A percentile compares a stretch with the other conserved stretches of the same genome.
Evolutionary conservation across 2,888 invertebrate species (phyloP).

Genomic region (Calameuta pallipes): DNA sequence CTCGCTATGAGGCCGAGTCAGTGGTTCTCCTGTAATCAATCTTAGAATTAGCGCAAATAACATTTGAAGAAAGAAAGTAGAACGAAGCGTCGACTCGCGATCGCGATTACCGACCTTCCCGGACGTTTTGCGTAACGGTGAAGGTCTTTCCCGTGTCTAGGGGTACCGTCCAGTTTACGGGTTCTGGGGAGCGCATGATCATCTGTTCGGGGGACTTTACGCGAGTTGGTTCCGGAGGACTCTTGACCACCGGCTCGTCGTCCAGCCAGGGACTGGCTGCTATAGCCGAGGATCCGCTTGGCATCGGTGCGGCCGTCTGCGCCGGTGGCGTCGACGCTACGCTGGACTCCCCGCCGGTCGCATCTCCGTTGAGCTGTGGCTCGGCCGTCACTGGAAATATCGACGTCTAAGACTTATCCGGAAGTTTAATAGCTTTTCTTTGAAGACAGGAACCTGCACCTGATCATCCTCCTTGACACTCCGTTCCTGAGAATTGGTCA

Average conservation of each 20-base stretch:
- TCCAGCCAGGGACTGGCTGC: slow-evolving; percentile 64
- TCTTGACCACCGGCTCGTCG: slow-evolving; percentile 84
- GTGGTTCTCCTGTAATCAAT: slow-evolving; percentile 76
- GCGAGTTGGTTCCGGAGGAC: slow-evolving; percentile 91
- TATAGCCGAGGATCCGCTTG: slow-evolving; percentile 74
- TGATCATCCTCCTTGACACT: too few species aligned
- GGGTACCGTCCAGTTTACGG: slow-evolving; percentile 95
- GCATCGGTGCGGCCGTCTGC: slow-evolving; percentile 70
- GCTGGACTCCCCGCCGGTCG: slow-evolving; percentile 52
- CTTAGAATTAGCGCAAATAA: background rate
- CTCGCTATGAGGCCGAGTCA: slow-evolving; percentile 89
- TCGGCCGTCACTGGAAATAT: slow-evolving; percentile 62
- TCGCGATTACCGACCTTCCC: slow-evolving; percentile 71
- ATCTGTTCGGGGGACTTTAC: slow-evolving; percentile 94
- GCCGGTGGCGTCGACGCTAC: slow-evolving; percentile 67
- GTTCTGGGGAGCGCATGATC: slow-evolving; percentile 92
- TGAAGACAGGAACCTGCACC: too few species aligned
- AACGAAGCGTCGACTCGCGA: background rate
- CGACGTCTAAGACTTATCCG: slow-evolving; percentile 43
- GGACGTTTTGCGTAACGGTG: slow-evolving; percentile 92
- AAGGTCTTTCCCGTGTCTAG: slow-evolving; percentile 94
- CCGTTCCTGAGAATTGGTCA: too few species aligned
- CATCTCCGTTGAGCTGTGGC: slow-evolving; percentile 60
- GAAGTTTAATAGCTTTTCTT: background rate
- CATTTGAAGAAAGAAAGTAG: slow-evolving; percentile 6